Evolutionary conservation across 2,888 invertebrate genomes (phyloP), one percentile per base, ranked within the genome.

Genomic region (Caenorhabditis wallacei): DNA sequence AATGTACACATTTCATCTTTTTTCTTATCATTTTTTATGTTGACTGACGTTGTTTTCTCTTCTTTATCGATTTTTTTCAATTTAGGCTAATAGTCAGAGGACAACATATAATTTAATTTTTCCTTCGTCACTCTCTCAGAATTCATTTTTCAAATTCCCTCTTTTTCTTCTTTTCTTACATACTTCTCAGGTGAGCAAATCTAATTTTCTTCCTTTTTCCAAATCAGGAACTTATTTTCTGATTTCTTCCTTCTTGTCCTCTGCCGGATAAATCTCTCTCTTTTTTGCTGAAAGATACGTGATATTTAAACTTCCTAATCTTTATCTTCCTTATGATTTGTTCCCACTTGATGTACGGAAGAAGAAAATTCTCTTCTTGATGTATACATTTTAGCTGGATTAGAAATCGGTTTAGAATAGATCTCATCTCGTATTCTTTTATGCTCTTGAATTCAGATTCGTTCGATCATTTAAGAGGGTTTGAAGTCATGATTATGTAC

Each of bases 111-210:
- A 43, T 43, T 43, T 13, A 16, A 43, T 43, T 43, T 13, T 43
- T 30, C 8, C 43, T 5, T 16, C 37, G 7, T 37, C 37, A 7
- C 37, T 37, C 43, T 43, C 43, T 43, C 43, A 16, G 43, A 43
- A 43, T 43, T 43, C 11, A 16, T 48, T 48, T n/a, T 4, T 48
- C 46, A 2, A 48, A 18, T 18, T 48, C 3, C 18, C 46, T 18
- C 7, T 18, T 18, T 18, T 18, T 43, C 43, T 30, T 30, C 4
- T 30, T 30, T 8, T 30, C 46, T 13, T 48, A 48, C 46, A 18
- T 48, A 18, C 2, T 16, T 48, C 4, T 48, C 56, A 56, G 30
- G 56, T 56, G n/a, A n/a, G 56, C 56, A 56, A 56, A 56, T 35
- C 13, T 18, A 56, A 35, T 56, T 18, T 35, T 30, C 54, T 56